These are phyloP conservation scores for Euplagia quadripunctaria DNA, from an alignment of 2,888 invertebrate species.

Conservation along the genomic window DNA sequence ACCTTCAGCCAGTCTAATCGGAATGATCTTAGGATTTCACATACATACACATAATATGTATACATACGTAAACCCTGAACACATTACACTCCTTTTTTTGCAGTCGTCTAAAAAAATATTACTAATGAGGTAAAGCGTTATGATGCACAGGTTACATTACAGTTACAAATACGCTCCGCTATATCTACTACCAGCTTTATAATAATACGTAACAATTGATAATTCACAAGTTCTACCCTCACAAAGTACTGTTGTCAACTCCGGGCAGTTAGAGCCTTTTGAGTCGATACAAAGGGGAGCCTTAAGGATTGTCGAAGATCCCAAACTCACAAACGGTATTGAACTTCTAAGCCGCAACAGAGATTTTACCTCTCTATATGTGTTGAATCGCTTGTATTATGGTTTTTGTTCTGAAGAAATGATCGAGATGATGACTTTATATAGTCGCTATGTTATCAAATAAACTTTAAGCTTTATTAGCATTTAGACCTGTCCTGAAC, in stretches of 20 bases:
- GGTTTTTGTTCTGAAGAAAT: not conserved
- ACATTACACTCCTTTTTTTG: too few species aligned
- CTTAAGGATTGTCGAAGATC: constrained; percentile 8
- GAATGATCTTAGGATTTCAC: too few species aligned
- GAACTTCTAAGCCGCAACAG: constrained; percentile 11
- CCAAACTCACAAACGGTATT: constrained; percentile 13
- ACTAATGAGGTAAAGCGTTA: too few species aligned
- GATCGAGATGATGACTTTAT: not conserved
- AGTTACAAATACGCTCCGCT: too few species aligned
- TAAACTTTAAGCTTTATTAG: too few species aligned
- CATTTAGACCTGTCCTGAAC: too few species aligned
- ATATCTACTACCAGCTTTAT: not conserved
- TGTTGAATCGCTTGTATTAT: not conserved
- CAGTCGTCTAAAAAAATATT: too few species aligned
- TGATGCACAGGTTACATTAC: too few species aligned
- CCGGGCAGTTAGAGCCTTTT: constrained; percentile 1
- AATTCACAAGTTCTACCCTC: not conserved
- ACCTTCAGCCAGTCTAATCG: too few species aligned
- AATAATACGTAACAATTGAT: not conserved
- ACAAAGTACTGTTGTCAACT: constrained; percentile 2
- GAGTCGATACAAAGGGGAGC: not conserved
- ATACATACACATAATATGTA: too few species aligned
- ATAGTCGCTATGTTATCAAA: too few species aligned
- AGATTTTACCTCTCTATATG: not conserved
- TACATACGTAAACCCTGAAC: too few species aligned